A percentile compares a stretch with the other conserved stretches of the same genome.
Evolutionary conservation across 2,888 invertebrate genomes (phyloP).

Genomic region (Catocala sponsa): DNA sequence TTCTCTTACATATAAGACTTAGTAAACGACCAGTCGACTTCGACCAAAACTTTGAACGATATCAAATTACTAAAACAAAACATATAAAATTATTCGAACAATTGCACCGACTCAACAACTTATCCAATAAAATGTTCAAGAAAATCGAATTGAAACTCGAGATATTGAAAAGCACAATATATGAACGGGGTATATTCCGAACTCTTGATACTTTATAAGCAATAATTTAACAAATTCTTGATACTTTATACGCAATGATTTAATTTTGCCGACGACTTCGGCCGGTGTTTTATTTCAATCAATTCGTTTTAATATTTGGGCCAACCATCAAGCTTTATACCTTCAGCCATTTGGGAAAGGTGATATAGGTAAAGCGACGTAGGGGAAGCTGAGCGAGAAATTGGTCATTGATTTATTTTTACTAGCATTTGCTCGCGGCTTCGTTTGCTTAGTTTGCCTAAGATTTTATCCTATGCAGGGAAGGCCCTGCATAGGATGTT

Average conservation of each 20-base stretch:
- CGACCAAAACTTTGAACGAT: background rate
- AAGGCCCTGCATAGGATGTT: too few relatives aligned
- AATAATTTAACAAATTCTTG: background rate
- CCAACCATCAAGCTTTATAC: conserved; percentile 41
- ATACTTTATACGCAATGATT: conserved; percentile 4
- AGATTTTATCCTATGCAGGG: too few relatives aligned
- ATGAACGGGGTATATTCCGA: background rate
- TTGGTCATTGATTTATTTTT: background rate
- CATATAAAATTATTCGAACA: conserved; percentile 33
- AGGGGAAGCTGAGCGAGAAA: background rate
- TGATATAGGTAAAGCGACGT: background rate
- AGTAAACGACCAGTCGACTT: background rate
- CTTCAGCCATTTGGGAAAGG: conserved; percentile 14
- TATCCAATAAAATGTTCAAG: conserved; percentile 28
- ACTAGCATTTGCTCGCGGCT: too few relatives aligned
- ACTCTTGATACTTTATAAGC: conserved; percentile 8
- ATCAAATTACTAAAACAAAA: conserved; percentile 4
- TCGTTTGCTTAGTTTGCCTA: too few relatives aligned
- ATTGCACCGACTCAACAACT: conserved; percentile 17
- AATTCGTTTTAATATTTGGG: conserved; percentile 50
- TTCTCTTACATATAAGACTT: background rate
- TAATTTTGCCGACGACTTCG: conserved; percentile 4
- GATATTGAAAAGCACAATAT: conserved; percentile 13
- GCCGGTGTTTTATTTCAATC: conserved; percentile 53
- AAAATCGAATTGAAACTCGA: conserved; percentile 17